Conservation (phyloP, 2,113 vertebrate species). For the Periophthalmodon schlosseri region DNA sequence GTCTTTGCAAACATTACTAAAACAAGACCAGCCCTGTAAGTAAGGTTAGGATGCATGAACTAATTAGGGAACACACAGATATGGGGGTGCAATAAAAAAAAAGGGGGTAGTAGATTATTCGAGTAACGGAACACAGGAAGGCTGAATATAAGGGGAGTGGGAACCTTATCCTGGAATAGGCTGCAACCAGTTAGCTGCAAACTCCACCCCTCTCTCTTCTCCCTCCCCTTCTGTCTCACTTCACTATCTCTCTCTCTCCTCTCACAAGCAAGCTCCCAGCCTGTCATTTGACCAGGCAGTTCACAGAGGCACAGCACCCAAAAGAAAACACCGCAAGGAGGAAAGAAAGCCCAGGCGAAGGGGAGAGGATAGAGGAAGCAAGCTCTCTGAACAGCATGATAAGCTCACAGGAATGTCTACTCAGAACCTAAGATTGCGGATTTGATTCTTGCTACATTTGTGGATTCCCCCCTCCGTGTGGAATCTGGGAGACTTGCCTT, state of each 20-base stretch:
- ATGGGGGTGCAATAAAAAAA: slow-evolving; percentile 23
- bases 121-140: slow-evolving; percentile 50
- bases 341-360: slow-evolving; percentile 42
- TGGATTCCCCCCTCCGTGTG: slow-evolving; percentile 46
- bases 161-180: slow-evolving; percentile 79
- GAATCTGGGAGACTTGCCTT: slow-evolving; percentile 41
- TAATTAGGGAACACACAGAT: slow-evolving; percentile 25
- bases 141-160: slow-evolving; percentile 71
- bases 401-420: slow-evolving; percentile 53
- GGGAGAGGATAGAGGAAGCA: slow-evolving; percentile 14
- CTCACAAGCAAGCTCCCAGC: slow-evolving; percentile 62
- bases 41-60: slow-evolving; percentile 42
- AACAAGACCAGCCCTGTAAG: slow-evolving; percentile 38
- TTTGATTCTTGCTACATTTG: slow-evolving; percentile 47
- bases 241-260: slow-evolving; percentile 50
- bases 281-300: slow-evolving; percentile 81
- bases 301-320: slow-evolving; percentile 65
- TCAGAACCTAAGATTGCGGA: slow-evolving; percentile 45
- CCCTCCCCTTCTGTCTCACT: slow-evolving; percentile 54
- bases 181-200: slow-evolving; percentile 71
- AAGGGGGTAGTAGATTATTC: slow-evolving; percentile 5
- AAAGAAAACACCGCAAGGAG: slow-evolving; percentile 51
- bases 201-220: slow-evolving; percentile 72
- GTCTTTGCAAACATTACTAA: slow-evolving; percentile 24
- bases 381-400: slow-evolving; percentile 33